Conservation (phyloP, 2,888 invertebrate species). For the Oxyteleia sp. region DNA sequence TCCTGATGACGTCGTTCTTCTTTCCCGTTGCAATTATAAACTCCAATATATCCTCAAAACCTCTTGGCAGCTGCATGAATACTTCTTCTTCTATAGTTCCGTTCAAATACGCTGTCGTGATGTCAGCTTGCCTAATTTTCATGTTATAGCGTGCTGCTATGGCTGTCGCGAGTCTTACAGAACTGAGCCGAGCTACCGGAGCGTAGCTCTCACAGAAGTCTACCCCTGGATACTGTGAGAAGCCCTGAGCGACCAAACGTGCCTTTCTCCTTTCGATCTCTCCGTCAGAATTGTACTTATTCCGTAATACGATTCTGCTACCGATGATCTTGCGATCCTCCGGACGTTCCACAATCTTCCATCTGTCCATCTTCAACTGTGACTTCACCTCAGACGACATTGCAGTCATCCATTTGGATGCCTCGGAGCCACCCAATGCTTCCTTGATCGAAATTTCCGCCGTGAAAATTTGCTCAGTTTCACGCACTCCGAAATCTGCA, state of each 20-base stretch:
- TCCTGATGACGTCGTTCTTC: neutral
- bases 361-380: neutral
- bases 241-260: neutral
- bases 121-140: too few species aligned
- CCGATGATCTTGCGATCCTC: neutral
- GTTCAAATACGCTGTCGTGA: too few species aligned
- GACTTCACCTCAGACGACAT: neutral
- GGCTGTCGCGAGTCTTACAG: too few species aligned
- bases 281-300: neutral
- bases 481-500: neutral
- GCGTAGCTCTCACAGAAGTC: neutral
- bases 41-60: constrained; percentile 16
- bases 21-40: neutral
- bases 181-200: too few species aligned
- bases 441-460: constrained; percentile 12
- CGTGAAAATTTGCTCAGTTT: neutral
- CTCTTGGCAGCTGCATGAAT: constrained; percentile 61
- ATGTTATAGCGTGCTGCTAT: too few species aligned
- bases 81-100: constrained; percentile 48
- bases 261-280: neutral
- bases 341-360: neutral
- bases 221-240: neutral
- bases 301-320: neutral
- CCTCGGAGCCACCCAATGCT: constrained; percentile 1
- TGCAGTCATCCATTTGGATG: neutral